Evolutionary conservation across 2,888 invertebrate species (phyloP), one percentile per base, ranked within the genome.

Genomic region (Heliconius charithonia): DNA sequence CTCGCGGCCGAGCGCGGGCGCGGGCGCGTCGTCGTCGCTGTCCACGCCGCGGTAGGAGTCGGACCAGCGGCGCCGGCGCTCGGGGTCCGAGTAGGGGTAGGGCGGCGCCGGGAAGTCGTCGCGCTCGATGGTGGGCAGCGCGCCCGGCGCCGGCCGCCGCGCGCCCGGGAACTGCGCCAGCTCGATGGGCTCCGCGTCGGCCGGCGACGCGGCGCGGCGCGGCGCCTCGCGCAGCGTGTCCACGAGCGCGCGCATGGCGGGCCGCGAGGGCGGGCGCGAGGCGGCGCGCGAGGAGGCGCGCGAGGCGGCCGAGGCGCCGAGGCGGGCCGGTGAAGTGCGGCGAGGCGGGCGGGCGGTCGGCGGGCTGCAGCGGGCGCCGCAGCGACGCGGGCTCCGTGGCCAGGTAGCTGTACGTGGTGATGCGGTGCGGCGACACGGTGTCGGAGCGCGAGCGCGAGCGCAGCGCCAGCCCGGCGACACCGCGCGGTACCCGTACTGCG

Each of bases 81-180:
- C 97, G 79, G 98, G 98, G 95, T 99, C 99, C 6, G 99, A 98
- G 91, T 99, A 99, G 29, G 99, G 99, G 96, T 98, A 99, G 59
- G 99, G 99, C 83, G 99, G 99, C 82, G 99, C 99, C 67, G 99
- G 99, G 95, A 99, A 99, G 95, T 99, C 99, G 90, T 99, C 99
- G 81, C 99, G 95, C 92, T 99, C 99, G 83, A 99, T 99, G 90
- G 98, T 98, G 79, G 98, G 96, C 87, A 97, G 96, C 84, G 98
- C 96, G 82, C 97, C 98, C 19, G 98, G 98, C 87, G 97, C 96
- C 65, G 99, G 99, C 88, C 98, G 98, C 94, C 97, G 98, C 32
- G 98, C 99, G 79, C 96, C 98, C 41, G 99, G 99, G 95, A 98
- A 99, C 93, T 99, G 99, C 19, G 99, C 98, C 88, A 99, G 92